A percentile compares a stretch with the other conserved stretches of the same genome.
phyloP scores from a whole-genome alignment of 2,113 vertebrate species.

The Halichoeres trimaculatus region DNA sequence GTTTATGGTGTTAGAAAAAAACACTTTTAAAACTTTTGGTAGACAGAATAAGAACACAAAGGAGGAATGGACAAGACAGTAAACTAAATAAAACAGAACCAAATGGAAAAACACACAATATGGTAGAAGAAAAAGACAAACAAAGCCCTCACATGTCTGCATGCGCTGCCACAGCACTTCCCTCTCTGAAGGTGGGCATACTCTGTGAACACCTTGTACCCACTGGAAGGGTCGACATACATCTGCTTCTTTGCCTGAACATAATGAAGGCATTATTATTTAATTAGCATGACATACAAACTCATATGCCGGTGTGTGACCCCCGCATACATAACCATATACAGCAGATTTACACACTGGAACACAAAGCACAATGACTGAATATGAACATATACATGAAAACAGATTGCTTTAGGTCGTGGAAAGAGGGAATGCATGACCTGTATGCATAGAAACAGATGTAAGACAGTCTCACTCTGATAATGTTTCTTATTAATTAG shows the following conservation, averaged over 20 bases:
- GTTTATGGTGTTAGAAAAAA: neutral
- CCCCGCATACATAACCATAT: conserved; percentile 48
- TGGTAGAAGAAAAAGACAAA: conserved; percentile 10
- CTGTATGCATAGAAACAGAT: conserved; percentile 65
- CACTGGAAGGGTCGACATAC: conserved; percentile 84
- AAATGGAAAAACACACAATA: conserved; percentile 20
- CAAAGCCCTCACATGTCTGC: conserved; percentile 86
- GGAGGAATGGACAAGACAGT: neutral
- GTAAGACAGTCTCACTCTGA: conserved; percentile 53
- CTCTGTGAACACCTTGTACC: conserved; percentile 82
- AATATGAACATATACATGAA: conserved; percentile 20
- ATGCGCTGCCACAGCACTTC: conserved; percentile 84
- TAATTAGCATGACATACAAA: conserved; percentile 65
- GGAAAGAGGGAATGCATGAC: conserved; percentile 37
- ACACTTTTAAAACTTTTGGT: neutral
- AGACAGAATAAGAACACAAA: neutral
- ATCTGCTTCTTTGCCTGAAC: conserved; percentile 84
- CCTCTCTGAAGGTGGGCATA: conserved; percentile 85
- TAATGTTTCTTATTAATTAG: conserved; percentile 68
- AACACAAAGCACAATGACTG: conserved; percentile 23
- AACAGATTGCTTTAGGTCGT: conserved; percentile 73
- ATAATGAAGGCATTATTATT: conserved; percentile 68
- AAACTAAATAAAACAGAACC: neutral
- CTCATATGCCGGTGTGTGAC: conserved; percentile 36
- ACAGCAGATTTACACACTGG: conserved; percentile 28